Percentiles rank a stretch among this genome's conserved stretches.
Evolutionary conservation across 2,888 invertebrate genomes (phyloP).

Genomic region (Scrobipalpa costella): DNA sequence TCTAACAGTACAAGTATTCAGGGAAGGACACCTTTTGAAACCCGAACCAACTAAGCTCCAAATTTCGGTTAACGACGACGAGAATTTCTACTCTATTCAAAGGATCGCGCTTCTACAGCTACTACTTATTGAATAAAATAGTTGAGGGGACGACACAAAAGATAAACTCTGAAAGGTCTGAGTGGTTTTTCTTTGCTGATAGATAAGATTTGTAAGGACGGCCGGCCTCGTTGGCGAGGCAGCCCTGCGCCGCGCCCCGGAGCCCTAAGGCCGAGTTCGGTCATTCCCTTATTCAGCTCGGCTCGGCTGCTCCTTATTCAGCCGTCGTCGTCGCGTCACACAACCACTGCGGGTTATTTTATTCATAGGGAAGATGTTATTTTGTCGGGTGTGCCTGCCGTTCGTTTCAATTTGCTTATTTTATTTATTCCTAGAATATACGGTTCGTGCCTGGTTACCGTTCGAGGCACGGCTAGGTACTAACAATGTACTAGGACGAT

Average conservation of each 20-base stretch:
- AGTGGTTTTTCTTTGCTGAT: slow-evolving; percentile 5
- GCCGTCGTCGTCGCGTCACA: slow-evolving; percentile 3
- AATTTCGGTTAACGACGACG: slow-evolving; percentile 4
- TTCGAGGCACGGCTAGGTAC: too few relatives aligned
- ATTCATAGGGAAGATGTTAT: slow-evolving; percentile 25
- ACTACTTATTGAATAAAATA: too few relatives aligned
- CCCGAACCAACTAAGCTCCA: background rate
- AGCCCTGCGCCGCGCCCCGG: slow-evolving; percentile 2
- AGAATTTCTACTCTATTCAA: background rate
- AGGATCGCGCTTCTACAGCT: background rate
- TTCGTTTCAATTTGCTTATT: background rate
- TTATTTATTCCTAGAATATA: background rate
- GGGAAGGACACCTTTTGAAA: background rate
- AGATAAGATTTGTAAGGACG: slow-evolving; percentile 1
- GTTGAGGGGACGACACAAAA: slow-evolving; percentile 2
- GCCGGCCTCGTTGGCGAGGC: background rate
- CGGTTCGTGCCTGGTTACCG: background rate
- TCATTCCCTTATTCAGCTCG: background rate
- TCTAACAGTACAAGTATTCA: slow-evolving; percentile 1
- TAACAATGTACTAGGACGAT: too few relatives aligned
- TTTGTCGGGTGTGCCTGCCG: background rate
- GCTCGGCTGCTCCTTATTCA: slow-evolving; percentile 6
- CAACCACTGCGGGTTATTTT: slow-evolving; percentile 24
- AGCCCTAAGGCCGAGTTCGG: background rate
- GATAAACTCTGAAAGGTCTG: slow-evolving; percentile 4